Conservation (phyloP, 2,113 vertebrate species). For the Oncorhynchus masou region DNA sequence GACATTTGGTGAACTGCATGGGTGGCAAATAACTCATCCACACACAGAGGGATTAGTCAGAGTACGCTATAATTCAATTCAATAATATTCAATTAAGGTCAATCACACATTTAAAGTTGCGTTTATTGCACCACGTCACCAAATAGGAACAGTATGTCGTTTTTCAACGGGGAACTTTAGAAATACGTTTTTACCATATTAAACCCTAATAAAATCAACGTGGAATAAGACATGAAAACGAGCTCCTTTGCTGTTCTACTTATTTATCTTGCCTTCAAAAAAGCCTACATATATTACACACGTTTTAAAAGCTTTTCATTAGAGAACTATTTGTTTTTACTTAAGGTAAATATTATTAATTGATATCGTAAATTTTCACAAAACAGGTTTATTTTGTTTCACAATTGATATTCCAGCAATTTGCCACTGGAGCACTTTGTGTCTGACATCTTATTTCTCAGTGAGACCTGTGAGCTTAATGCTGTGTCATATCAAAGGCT, state of each 20-base stretch:
- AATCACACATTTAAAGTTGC: background rate
- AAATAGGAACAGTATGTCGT: background rate
- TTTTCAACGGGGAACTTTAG: too few species aligned
- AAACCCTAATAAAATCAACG: too few species aligned
- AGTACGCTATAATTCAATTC: conserved; percentile 13
- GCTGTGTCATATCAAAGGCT: background rate
- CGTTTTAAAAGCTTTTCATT: background rate
- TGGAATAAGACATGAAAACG: background rate
- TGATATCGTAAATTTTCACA: background rate
- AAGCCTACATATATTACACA: background rate
- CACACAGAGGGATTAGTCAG: background rate
- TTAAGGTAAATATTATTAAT: background rate
- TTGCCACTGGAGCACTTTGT: background rate
- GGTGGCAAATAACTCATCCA: conserved; percentile 33
- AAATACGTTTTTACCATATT: too few species aligned
- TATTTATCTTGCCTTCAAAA: background rate
- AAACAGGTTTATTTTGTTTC: too few species aligned
- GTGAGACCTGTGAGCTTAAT: background rate
- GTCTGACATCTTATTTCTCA: background rate
- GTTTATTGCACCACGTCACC: background rate
- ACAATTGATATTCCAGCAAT: background rate
- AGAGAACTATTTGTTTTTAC: background rate
- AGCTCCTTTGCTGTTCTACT: background rate
- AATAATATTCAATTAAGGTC: background rate
- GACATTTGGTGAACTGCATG: conserved; percentile 22